Evolutionary conservation across 2,888 invertebrate genomes (phyloP).

Genomic region (Microctonus brassicae): DNA sequence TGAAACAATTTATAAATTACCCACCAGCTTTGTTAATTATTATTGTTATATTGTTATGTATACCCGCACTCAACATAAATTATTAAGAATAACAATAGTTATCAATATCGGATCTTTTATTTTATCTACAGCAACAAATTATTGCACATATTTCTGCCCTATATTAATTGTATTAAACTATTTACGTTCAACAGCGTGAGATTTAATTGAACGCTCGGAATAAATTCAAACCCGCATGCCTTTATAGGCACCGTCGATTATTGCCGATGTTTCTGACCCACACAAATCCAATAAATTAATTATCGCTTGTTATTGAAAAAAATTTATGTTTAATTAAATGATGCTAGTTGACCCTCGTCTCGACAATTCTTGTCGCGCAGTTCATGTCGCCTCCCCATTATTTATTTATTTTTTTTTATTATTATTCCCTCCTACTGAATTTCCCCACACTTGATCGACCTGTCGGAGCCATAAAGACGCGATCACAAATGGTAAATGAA

Average conservation of each 20-base stretch:
- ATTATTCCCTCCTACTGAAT: background rate
- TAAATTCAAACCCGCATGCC: slow-evolving; percentile 48
- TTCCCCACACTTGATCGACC: background rate
- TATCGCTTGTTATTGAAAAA: slow-evolving; percentile 61
- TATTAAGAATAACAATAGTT: no score
- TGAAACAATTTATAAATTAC: no score
- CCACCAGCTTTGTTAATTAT: no score
- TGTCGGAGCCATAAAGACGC: slow-evolving; percentile 9
- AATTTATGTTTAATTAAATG: slow-evolving; percentile 65
- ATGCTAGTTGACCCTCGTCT: slow-evolving; percentile 58
- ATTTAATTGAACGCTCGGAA: slow-evolving; percentile 3
- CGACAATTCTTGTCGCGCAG: slow-evolving; percentile 5
- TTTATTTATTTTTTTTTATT: background rate
- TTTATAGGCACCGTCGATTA: slow-evolving; percentile 45
- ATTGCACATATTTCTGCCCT: no score
- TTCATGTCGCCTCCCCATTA: background rate
- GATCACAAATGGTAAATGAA: background rate
- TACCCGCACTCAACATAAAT: no score
- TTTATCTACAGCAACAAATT: background rate
- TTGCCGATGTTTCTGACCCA: slow-evolving; percentile 47
- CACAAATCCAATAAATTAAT: slow-evolving; percentile 60
- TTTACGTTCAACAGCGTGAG: background rate
- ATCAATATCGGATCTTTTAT: no score
- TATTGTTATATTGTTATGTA: no score
- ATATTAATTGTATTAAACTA: no score